phyloP scores from a whole-genome alignment of 2,888 invertebrate genomes.

The Periphyllus acericola region DNA sequence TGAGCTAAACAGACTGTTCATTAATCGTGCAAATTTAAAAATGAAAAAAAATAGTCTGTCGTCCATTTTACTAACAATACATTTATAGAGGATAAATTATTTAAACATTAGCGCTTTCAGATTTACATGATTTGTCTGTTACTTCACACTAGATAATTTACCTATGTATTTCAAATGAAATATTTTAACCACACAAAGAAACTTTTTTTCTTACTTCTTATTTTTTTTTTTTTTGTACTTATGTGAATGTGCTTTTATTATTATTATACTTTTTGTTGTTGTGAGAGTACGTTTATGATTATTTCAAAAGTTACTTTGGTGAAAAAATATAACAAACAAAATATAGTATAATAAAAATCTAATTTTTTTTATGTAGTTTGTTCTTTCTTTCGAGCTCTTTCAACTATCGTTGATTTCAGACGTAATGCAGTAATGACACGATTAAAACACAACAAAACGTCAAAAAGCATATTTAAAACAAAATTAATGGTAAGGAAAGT shows the following conservation, averaged over 20 bases:
- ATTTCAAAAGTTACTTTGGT: conserved; percentile 46
- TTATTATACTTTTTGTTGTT: neutral
- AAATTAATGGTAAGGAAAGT: neutral
- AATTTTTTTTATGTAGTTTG: conserved; percentile 12
- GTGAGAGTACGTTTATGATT: conserved; percentile 21
- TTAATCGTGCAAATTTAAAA: neutral
- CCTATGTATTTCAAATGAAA: neutral
- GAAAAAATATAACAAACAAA: conserved; percentile 42
- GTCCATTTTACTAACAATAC: too few relatives aligned
- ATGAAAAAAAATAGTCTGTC: neutral
- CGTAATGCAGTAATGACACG: neutral
- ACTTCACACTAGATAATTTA: neutral
- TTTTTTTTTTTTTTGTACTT: neutral
- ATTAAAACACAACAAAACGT: conserved; percentile 26
- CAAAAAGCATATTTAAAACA: conserved; percentile 25
- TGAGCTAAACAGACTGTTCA: neutral
- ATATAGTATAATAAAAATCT: conserved; percentile 44
- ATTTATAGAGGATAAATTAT: too few relatives aligned
- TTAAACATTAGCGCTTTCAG: too few relatives aligned
- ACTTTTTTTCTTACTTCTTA: conserved; percentile 29
- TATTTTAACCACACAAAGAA: neutral
- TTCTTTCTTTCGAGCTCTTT: neutral
- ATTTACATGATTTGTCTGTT: neutral
- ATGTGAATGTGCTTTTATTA: conserved; percentile 26
- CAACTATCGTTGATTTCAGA: neutral